Conservation (phyloP, 2,113 vertebrate genomes). For the Butorides virescens region DNA sequence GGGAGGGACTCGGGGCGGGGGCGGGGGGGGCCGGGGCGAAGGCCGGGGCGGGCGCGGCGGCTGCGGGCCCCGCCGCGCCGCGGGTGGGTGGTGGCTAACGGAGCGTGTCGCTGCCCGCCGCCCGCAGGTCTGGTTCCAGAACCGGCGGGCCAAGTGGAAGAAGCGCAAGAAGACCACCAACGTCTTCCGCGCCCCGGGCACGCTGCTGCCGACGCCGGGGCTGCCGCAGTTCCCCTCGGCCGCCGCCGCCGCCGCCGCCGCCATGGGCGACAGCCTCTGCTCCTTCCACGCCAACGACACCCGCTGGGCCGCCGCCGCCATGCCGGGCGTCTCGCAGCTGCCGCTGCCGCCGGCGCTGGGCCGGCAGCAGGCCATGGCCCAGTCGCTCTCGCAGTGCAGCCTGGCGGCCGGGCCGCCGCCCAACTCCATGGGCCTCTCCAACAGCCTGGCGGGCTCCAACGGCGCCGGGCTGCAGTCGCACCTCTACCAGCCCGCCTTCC, state of each 20-base stretch:
- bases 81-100: background rate
- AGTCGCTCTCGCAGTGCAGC: constrained; percentile 95
- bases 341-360: constrained; percentile 90
- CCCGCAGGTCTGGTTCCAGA: constrained; percentile 95
- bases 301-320: constrained; percentile 92
- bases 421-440: constrained; percentile 95
- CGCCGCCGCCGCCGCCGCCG: constrained; percentile 84
- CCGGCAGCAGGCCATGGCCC: constrained; percentile 91
- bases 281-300: constrained; percentile 97
- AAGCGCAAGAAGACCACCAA: constrained; percentile 99
- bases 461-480: constrained; percentile 94
- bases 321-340: constrained; percentile 92
- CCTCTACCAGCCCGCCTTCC: constrained; percentile 95
- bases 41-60: background rate
- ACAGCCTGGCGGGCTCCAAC: constrained; percentile 90
- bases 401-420: constrained; percentile 87
- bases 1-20: too few species aligned
- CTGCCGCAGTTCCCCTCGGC: constrained; percentile 90
- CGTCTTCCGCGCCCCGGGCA: constrained; percentile 93
- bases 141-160: constrained; percentile 96
- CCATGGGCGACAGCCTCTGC: constrained; percentile 96
- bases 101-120: background rate
- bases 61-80: too few species aligned
- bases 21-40: background rate
- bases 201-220: constrained; percentile 90